These are phyloP conservation scores for Melieria omissa DNA, from an alignment of 2,888 invertebrate species.

Conservation along the genomic window DNA sequence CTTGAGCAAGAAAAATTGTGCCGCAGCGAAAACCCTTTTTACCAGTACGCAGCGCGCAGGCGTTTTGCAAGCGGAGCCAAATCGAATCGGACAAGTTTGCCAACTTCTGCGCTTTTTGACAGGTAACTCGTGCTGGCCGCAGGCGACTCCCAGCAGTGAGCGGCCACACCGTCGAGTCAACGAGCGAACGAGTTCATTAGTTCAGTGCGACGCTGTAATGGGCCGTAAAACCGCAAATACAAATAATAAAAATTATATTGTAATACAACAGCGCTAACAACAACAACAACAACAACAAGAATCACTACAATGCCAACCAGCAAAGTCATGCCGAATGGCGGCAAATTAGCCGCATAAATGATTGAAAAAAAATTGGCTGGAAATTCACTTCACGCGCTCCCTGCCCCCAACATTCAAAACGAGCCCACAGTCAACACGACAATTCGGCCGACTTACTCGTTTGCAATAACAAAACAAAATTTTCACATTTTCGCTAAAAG, in stretches of 20 bases:
- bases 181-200: background rate
- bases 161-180: too few species aligned
- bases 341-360: conserved; percentile 12
- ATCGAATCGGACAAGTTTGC: conserved; percentile 33
- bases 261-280: background rate
- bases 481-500: conserved; percentile 2
- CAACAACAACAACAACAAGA: too few species aligned
- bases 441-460: too few species aligned
- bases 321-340: conserved; percentile 16
- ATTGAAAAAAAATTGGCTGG: conserved; percentile 5
- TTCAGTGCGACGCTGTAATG: background rate
- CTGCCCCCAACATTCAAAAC: background rate
- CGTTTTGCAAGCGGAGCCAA: conserved; percentile 18
- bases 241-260: conserved; percentile 9
- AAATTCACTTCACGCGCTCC: conserved; percentile 2
- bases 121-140: conserved; percentile 42
- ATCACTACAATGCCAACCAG: too few species aligned
- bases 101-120: conserved; percentile 26
- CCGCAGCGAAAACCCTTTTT: too few species aligned
- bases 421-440: too few species aligned
- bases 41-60: too few species aligned
- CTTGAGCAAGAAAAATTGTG: too few species aligned
- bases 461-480: background rate
- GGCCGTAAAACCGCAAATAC: background rate
- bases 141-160: conserved; percentile 25